These are phyloP conservation scores for Siniperca knerii DNA, from an alignment of 2,113 vertebrate genomes.

Conservation along the genomic window DNA sequence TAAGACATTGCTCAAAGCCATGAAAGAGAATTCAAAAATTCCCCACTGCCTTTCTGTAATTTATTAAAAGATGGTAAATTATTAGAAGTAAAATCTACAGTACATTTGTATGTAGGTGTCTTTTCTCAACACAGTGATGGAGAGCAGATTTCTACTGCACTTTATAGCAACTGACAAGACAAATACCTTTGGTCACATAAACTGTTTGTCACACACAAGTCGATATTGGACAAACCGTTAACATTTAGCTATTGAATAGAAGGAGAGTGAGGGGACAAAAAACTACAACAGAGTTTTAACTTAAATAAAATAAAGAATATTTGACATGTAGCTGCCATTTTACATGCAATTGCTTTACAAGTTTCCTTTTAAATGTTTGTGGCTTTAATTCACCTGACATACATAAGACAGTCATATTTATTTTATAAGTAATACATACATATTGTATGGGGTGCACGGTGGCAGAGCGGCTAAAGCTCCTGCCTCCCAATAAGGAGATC, in stretches of 20 bases:
- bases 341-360: neutral
- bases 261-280: neutral
- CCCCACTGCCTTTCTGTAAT: constrained; percentile 74
- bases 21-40: constrained; percentile 85
- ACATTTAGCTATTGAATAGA: neutral
- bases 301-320: neutral
- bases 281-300: neutral
- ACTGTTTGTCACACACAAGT: neutral
- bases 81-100: constrained; percentile 82
- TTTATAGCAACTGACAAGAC: neutral
- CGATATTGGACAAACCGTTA: neutral
- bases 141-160: constrained; percentile 11
- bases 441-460: no score
- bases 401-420: neutral
- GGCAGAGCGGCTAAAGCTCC: no score
- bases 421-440: constrained; percentile 1
- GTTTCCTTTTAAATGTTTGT: neutral
- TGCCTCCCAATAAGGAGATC: no score
- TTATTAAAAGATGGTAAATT: constrained; percentile 75
- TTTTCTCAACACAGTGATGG: constrained; percentile 48
- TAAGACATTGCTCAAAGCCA: constrained; percentile 82
- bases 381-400: neutral
- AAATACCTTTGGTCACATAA: neutral
- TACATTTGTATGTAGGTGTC: constrained; percentile 78
- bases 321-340: neutral